Base-by-base conservation (phyloP, 2,888 invertebrate genomes). In the Philhelius pedissequus region DNA sequence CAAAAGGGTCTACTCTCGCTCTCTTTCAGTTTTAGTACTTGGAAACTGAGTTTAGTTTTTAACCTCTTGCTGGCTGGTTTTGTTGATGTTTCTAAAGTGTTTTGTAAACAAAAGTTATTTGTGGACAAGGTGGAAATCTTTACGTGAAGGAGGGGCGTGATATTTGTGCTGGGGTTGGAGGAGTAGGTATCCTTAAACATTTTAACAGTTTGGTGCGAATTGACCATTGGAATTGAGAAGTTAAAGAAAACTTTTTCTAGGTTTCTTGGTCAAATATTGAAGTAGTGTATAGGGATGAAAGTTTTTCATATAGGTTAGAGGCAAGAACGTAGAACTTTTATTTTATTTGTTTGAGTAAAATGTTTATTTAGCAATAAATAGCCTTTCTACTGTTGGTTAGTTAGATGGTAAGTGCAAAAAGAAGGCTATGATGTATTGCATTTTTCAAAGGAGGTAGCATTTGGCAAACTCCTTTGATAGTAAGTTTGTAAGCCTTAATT, bases 41-140 rank as follows among this genome's bases (percentile, higher is more conserved):
- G 60, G 11, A 40, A 83, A 74, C 64, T 79, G 20, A 79, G 69
- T 78, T 74, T 52, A 69, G 62, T 30, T 50, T 38, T 69, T 80
- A 73, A 79, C 69, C 66, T 66, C 50, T 71, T 52, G 35, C 56
- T 64, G 50, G 27, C 30, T 50, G 48, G 50, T 62, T 68, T 60
- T 73, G 58, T 54, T 77, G 77, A 52, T 73, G 66, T 54, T 77
- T 71, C 35, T 60, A 18, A 73, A 82, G 82, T 73, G 82, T 77
- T 82, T 71, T 71, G 82, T 77, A 82, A 77, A 82, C 77, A 82
- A 71, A 56, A 32, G 58, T 77, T 82, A 73, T 73, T 76, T 68
- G 64, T 11, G 11, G 22, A 48, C 22, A 48, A 25, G 25, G 48
- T 40, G 30, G 30, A 27, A 2, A 5, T 54, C 15, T 32, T 2